Evolutionary conservation across 2,888 invertebrate genomes (phyloP), one percentile per base, ranked within the genome.

Genomic region (Orthonevra nobilis): DNA sequence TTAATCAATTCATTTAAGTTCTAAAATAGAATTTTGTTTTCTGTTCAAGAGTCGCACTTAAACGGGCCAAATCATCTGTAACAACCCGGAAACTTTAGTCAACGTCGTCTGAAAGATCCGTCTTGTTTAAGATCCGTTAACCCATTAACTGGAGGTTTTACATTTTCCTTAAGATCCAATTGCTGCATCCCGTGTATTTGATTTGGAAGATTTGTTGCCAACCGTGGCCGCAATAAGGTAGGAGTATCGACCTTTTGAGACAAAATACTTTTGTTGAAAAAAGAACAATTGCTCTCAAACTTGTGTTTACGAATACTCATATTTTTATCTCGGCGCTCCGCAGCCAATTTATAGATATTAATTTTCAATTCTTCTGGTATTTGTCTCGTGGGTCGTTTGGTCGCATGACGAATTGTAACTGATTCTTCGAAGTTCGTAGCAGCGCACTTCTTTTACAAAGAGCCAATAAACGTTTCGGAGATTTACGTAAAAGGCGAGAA

Each of bases 341-440:
- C 93, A 0, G 95, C 94, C 84, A 95, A 89, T 84, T 93, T 92
- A 87, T 94, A 95, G 44, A 95, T 91, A 32, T 92, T 92, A 46
- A 92, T 89, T 82, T 95, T 92, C 58, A 96, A 89, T 40, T 95
- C 94, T 84, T 92, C 93, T 0, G 96, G 95, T 82, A 94, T 89
- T 84, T 94, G 83, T 96, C 96, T 56, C 95, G 89, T 0, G 95
- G 95, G 87, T 96, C 95, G 84, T 96, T 96, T 0, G 96, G 96
- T 58, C 94, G 90, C 81, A 96, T 92, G 81, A 94, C 93, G 42
- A 95, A 91, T 4, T 92, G 91, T 82, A 94, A 92, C 66, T 94
- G 92, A 84, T 93, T 92, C 2, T 94, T 92, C 0, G 94, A 93
- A 34, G 93, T 93, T 3, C 95, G 91, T n/a, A 96, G 87, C 19